Percentiles rank a stretch among this genome's conserved stretches.
phyloP scores from a whole-genome alignment of 2,113 vertebrate species.

The Brachirus orientalis region DNA sequence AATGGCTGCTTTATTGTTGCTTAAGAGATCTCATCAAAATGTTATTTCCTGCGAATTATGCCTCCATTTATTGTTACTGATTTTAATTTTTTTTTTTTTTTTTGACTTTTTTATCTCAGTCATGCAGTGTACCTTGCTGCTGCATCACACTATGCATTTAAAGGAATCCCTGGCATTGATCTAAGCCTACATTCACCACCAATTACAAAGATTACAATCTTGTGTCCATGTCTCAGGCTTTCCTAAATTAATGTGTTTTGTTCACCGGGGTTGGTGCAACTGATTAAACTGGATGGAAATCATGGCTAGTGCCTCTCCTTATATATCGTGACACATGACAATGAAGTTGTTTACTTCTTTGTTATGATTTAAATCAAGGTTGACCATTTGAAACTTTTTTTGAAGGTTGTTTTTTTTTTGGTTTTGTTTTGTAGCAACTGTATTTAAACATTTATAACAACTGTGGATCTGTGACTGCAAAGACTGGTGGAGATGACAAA shows the following conservation, averaged over 20 bases:
- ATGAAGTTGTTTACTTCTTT: neutral
- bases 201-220: neutral
- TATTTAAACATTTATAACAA: too few relatives aligned
- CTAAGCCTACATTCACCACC: neutral
- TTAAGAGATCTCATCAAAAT: too few relatives aligned
- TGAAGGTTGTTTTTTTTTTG: neutral
- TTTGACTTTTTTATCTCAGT: neutral
- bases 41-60: neutral
- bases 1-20: neutral
- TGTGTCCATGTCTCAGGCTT: neutral
- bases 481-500: neutral
- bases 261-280: neutral
- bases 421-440: neutral
- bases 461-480: neutral
- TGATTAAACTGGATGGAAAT: neutral
- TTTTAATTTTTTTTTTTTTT: neutral
- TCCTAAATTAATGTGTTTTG: neutral
- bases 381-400: neutral
- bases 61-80: neutral
- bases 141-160: neutral
- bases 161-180: neutral
- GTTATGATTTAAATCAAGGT: neutral
- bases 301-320: neutral
- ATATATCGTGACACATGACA: neutral
- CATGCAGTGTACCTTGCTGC: neutral